phyloP scores from a whole-genome alignment of 2,888 invertebrate species.

The Bursaphelenchus okinawaensis region DNA sequence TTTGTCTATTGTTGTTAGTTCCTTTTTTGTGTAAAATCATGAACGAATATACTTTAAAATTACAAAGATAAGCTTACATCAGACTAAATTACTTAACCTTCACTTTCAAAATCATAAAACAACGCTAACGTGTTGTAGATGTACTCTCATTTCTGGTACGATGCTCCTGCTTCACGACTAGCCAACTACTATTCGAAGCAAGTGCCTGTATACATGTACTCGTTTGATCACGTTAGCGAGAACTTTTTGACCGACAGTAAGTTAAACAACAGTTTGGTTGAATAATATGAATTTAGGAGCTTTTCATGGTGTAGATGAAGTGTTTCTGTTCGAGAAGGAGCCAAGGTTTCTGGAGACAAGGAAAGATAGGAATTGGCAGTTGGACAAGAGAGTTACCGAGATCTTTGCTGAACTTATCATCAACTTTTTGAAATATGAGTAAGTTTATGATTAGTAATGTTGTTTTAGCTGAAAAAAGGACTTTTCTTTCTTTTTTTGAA shows the following conservation, averaged over 20 bases:
- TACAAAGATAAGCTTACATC: background rate
- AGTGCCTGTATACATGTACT: constrained; percentile 54
- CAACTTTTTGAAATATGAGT: constrained; percentile 54
- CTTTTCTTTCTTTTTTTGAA: too few relatives aligned
- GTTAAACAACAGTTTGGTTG: constrained; percentile 1
- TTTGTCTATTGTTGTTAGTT: too few relatives aligned
- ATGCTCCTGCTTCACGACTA: constrained; percentile 55
- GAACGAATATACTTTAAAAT: background rate
- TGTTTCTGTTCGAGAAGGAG: constrained; percentile 56
- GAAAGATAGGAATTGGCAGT: constrained; percentile 56
- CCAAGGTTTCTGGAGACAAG: constrained; percentile 49
- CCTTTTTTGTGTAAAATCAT: too few relatives aligned
- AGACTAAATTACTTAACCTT: background rate
- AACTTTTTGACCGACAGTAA: constrained; percentile 56
- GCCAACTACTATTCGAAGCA: constrained; percentile 48
- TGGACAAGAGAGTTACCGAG: constrained; percentile 56
- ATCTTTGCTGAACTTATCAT: constrained; percentile 54
- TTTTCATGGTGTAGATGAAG: constrained; percentile 57
- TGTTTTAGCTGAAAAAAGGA: background rate
- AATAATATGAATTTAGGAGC: constrained; percentile 38
- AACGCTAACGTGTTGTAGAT: constrained; percentile 54
- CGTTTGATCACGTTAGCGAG: constrained; percentile 58
- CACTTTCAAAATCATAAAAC: too few relatives aligned
- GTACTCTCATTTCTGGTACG: constrained; percentile 58
- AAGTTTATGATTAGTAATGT: constrained; percentile 1